Base-by-base conservation (phyloP, 1,140 invertebrate species). In the Drosophila fuyamai region DNA sequence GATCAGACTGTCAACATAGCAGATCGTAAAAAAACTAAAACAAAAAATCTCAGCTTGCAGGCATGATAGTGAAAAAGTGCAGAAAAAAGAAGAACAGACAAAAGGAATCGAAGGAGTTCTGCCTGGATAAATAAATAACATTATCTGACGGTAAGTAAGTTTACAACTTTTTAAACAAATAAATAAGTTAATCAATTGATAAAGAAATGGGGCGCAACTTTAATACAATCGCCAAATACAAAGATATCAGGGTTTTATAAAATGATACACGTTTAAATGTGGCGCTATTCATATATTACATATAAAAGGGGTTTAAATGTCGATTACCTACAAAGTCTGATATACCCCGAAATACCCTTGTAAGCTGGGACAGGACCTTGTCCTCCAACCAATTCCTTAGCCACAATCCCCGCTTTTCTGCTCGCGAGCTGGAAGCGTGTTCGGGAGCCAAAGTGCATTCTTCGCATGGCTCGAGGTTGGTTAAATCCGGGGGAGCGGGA, bases 391-490 rank as follows among this genome's bases (percentile, higher is more conserved):
- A 48, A 48, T 14, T 48, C 23, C 46, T 48, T n/a, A 1, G 46
- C 5, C 46, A n/a, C 14, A 32, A 9, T 38, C 51, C 53, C 40
- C 48, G n/a, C n/a, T 27, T 27, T 36, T 48, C 58, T 53, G 74
- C 56, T 76, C 77, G 81, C 74, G 74, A 76, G 83, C 78, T 76
- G 75, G 18, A 82, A 86, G 82, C 76, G 82, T 82, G 82, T 82
- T 79, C 67, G 54, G 75, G 75, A 86, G 76, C 65, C 79, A 81
- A 82, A 77, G 67, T 77, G 76, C 63, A 89, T 88, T 88, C 72
- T 51, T 13, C 44, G 53, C 32, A 76, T 85, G 68, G 44, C 53
- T 77, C 13, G 63, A 56, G 65, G 75, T 77, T 77, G 75, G 55
- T 68, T 66, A 55, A 67, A 43, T 13, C 40, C 35, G 9, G 38